Evolutionary conservation across 2,113 vertebrate species (phyloP).

Genomic region (Puma concolor): DNA sequence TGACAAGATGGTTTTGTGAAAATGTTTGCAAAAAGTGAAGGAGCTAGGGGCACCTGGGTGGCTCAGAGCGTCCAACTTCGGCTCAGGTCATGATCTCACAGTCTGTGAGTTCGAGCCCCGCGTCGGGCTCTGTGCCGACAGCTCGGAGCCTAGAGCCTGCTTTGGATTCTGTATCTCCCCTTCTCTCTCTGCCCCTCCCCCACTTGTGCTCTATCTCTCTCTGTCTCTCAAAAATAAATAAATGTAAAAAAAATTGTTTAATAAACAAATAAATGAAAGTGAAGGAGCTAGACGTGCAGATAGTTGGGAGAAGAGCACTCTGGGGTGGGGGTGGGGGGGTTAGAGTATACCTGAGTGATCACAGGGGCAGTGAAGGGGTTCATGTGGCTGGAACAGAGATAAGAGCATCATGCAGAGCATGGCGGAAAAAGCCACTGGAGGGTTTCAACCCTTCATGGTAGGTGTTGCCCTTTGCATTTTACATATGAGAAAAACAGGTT

Average conservation of each 20-base stretch:
- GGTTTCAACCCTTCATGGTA: background rate
- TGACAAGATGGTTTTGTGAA: background rate
- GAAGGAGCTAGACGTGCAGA: background rate
- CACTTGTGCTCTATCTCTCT: too few relatives aligned
- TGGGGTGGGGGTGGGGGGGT: background rate
- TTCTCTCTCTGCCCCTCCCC: too few relatives aligned
- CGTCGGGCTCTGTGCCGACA: too few relatives aligned
- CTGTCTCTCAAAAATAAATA: too few relatives aligned
- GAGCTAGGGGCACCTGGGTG: background rate
- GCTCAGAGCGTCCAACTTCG: too few relatives aligned
- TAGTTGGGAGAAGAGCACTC: fast-evolving
- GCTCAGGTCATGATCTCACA: too few relatives aligned
- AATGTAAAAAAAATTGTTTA: too few relatives aligned
- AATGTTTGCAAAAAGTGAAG: background rate
- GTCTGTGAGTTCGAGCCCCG: too few relatives aligned
- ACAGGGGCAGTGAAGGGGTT: background rate
- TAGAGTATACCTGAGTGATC: background rate
- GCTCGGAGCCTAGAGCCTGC: too few relatives aligned
- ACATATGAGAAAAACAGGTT: background rate
- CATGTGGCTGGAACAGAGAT: background rate
- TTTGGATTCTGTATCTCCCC: too few relatives aligned
- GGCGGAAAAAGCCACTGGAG: background rate
- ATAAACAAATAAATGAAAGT: background rate
- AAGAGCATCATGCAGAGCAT: fast-evolving
- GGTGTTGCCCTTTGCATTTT: background rate